Evolutionary conservation across 2,888 invertebrate genomes (phyloP), one percentile per base, ranked within the genome.

Genomic region (Bimastos eiseni): DNA sequence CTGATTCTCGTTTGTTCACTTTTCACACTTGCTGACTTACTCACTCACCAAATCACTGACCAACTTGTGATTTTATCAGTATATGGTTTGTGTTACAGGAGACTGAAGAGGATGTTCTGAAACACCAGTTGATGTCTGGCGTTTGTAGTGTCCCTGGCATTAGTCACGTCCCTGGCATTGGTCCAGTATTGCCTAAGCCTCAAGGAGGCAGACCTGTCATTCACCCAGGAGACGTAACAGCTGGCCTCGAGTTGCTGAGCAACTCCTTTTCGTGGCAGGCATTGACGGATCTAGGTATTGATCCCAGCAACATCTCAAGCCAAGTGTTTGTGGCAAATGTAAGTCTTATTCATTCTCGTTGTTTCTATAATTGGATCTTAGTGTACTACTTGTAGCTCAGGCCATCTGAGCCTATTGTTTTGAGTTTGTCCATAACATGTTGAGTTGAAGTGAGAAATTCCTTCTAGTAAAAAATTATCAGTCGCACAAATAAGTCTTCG

Each of bases 271-370:
- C 86, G 6, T 86, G 86, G 86, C 86, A 86, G 37, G 37, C 86
- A 95, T 96, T 99, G 94, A 98, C 98, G 94, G 97, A 97, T 92
- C 97, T 99, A 92, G 97, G 97, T 95, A 98, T 99, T 93, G 97
- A 97, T 94, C 98, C 98, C 93, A 98, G 99, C 92, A 90, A 90
- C 83, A 96, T 99, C 93, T 97, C 98, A 93, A 98, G 97, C 95
- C 97, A 97, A 96, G 97, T 99, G 91, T 99, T 99, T 96, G 98
- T 99, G 93, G 98, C 99, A 92, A 99, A 99, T 96, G 98, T 99
- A 96, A 97, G 97, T 95, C 34, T 84, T 83, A 37, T 36, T 33
- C 49, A n/a, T 89, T 49, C 33, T 13, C 36, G 6, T 70, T 70
- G 70, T n/a, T 70, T 70, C 70, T 70, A 13, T 70, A 8, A 70